Base-by-base conservation (phyloP, 2,797 vertebrate genomes). In the Falco cherrug region DNA sequence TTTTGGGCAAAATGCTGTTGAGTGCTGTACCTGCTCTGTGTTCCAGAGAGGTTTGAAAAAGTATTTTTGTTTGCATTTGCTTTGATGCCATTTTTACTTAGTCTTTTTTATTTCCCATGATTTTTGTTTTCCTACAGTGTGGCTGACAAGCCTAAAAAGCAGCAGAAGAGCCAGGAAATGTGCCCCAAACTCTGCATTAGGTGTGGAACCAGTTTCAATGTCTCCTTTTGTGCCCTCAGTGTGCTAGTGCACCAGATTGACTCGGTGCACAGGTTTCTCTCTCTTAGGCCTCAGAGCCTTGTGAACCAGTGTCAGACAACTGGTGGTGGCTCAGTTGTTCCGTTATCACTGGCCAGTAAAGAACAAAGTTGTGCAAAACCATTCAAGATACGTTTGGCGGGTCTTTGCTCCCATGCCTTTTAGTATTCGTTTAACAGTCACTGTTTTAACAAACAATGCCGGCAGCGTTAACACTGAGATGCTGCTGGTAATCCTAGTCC, bases 121-220 rank as follows among this genome's bases (percentile, higher is more conserved):
- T 97, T 98, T 97, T 95, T 97, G 96, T 97, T 97, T 97, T 97
- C 97, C 96, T 97, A 97, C 96, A 97, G 97, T 97, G 94, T 98
- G 97, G 97, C 97, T 98, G 96, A 97, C 96, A 97, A 97, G 96
- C 97, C 97, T 97, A 96, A 97, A 97, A 97, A 96, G 97, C 97
- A 97, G 97, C 97, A 97, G 96, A 97, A 97, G 96, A 97, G 97
- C 97, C 95, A 97, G 97, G 96, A 97, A 97, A 96, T 96, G 97
- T 97, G 95, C 93, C 97, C 97, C 97, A 97, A 97, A 97, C 95
- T 95, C 94, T 97, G 96, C 94, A 96, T 97, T 97, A 97, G 97
- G 97, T 97, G 95, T 97, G 96, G 95, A 97, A 97, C 93, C 83
- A 93, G 94, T 97, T 96, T 97, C 96, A 97, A 94, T 97, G 90